Evolutionary conservation across 92 coral and sea anemone species (phyloP).

Genomic region (Chrysogorgia sp.): DNA sequence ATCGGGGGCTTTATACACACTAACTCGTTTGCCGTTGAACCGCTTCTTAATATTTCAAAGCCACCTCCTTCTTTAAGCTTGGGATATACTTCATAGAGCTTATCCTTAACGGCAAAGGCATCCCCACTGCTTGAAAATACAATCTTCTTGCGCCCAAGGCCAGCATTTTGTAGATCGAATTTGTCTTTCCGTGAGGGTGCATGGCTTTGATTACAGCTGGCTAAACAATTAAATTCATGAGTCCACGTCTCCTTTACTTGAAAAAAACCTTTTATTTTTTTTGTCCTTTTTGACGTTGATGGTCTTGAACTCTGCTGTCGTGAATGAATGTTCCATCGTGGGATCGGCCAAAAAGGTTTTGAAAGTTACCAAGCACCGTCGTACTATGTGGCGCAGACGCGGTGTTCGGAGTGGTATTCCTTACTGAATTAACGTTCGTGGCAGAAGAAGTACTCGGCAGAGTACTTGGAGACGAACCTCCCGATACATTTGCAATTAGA

Average conservation of each 20-base stretch:
- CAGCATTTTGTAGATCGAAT: constrained; percentile 19
- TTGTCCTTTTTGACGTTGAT: constrained; percentile 7
- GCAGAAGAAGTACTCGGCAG: no score
- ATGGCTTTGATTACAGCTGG: neutral
- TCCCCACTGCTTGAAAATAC: constrained; percentile 10
- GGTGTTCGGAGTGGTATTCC: no score
- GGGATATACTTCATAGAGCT: constrained; percentile 22
- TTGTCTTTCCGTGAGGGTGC: neutral
- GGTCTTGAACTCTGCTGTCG: constrained; percentile 5
- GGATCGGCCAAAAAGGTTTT: constrained; percentile 45
- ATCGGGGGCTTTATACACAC: no score
- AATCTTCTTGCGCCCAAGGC: constrained; percentile 39
- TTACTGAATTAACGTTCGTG: no score
- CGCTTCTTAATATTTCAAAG: constrained; percentile 34
- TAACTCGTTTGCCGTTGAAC: neutral
- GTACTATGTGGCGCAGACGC: neutral
- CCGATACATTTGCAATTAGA: no score
- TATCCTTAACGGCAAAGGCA: constrained; percentile 24
- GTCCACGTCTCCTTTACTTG: constrained; percentile 42
- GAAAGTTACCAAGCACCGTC: constrained; percentile 41
- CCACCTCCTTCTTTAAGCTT: constrained; percentile 37
- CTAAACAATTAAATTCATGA: constrained; percentile 26
- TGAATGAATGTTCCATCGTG: constrained; percentile 3
- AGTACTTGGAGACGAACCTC: no score
- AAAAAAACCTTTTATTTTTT: constrained; percentile 33